A percentile compares a stretch with the other conserved stretches of the same genome.
phyloP scores from a whole-genome alignment of 2,888 invertebrate species.

The Plebejus melissa region DNA sequence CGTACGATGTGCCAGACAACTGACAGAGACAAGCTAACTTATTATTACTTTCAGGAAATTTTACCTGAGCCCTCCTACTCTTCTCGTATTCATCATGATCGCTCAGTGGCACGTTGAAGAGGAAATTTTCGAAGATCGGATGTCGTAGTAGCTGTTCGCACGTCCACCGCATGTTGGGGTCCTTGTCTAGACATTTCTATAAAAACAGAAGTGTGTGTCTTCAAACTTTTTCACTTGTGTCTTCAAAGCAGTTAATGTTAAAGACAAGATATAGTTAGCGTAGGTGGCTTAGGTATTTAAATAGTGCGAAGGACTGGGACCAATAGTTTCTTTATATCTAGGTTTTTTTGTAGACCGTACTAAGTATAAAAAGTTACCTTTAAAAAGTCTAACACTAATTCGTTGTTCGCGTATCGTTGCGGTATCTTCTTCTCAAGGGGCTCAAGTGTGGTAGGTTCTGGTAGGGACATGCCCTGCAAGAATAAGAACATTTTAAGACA shows the following conservation, averaged over 20 bases:
- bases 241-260: too few species aligned
- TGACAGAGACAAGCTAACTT: too few species aligned
- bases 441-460: slow-evolving; percentile 92
- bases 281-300: too few species aligned
- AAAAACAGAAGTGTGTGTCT: slow-evolving; percentile 36
- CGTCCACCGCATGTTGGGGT: slow-evolving; percentile 93
- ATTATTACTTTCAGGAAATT: background rate
- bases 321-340: too few species aligned
- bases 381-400: slow-evolving; percentile 89
- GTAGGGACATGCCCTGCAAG: slow-evolving; percentile 90
- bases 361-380: slow-evolving; percentile 75
- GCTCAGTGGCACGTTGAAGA: slow-evolving; percentile 87
- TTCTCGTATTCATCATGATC: slow-evolving; percentile 80
- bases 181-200: slow-evolving; percentile 96
- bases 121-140: slow-evolving; percentile 94
- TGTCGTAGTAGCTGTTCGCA: slow-evolving; percentile 95
- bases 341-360: too few species aligned
- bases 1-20: too few species aligned
- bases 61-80: slow-evolving; percentile 62
- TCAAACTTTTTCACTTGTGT: too few species aligned
- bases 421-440: slow-evolving; percentile 93
- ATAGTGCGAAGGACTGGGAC: too few species aligned
- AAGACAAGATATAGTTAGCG: too few species aligned
- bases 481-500: background rate
- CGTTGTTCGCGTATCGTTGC: slow-evolving; percentile 81